Conservation (phyloP, 2,888 invertebrate genomes). For the Ferrisia virgata region DNA sequence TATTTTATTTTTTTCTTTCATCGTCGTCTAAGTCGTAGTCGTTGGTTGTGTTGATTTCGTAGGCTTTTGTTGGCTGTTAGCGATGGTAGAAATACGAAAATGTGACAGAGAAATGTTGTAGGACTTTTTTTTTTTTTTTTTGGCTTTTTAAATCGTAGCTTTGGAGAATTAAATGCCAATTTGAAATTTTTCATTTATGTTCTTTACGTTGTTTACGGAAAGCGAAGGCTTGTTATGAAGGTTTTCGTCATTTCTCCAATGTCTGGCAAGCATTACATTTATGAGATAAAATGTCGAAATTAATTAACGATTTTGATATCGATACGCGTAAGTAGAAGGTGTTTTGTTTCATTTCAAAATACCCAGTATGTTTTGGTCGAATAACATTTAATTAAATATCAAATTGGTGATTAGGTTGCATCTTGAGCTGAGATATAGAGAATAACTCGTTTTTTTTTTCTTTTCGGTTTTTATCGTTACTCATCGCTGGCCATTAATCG, state of each 20-base stretch:
- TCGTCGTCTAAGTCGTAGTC: background rate
- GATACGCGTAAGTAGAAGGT: no score
- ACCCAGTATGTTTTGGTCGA: no score
- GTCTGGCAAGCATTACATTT: no score
- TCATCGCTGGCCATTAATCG: background rate
- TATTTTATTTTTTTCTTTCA: background rate
- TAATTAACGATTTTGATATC: no score
- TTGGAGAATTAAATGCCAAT: background rate
- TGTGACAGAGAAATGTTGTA: background rate
- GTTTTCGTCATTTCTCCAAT: background rate
- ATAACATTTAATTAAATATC: no score
- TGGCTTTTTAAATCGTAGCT: background rate
- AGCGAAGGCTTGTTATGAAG: background rate
- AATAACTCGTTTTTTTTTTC: no score
- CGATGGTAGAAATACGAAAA: background rate
- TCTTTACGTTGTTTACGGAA: background rate
- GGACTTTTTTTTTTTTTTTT: background rate
- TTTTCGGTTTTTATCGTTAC: no score
- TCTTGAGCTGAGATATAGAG: no score
- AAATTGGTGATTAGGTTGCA: no score
- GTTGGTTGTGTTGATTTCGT: background rate
- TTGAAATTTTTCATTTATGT: background rate
- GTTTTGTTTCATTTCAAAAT: no score
- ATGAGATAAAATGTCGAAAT: no score
- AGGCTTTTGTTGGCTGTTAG: background rate